Evolutionary conservation across 2,888 invertebrate species (phyloP), one percentile per base, ranked within the genome.

Genomic region (Standfussiana lucernea): DNA sequence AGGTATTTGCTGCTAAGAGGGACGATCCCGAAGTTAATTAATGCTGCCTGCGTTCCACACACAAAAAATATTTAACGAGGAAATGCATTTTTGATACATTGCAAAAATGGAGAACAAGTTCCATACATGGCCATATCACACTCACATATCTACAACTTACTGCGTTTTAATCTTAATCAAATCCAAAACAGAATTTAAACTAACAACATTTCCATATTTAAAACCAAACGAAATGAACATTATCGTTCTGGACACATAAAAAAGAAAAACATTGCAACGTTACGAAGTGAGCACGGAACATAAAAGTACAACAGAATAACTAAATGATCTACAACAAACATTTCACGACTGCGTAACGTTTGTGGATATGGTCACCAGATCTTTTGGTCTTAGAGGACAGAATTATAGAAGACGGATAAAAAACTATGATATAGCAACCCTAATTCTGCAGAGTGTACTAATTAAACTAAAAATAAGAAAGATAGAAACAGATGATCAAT

Each of bases 241-340:
- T 13, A 61, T 18, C 21, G 59, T 53, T 61, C 24, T 10, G 18
- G 45, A 75, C 68, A 50, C 13, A 42, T 18, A n/a, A 37, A 67
- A 75, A 69, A 69, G 1, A 53, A 76, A 79, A 67, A 67, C 35
- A 56, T 50, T 15, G 5, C 47, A 15, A 53, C 32, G 28, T 56
- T 53, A 47, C 45, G 24, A 59, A 78, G 47, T 53, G 40, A 76
- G 42, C 47, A 24, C 61, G 32, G 37, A 71, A 62, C 28, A 40
- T 24, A 62, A 65, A 76, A 61, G 40, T 68, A 79, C 35, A 80
- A 61, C 24, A 35, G n/a, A 67, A 71, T 72, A 83, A 79, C 56
- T 75, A 75, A 83, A 84, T 85, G 75, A 83, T 83, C 79, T 79
- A 73, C 82, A 86, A 81, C 80, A 85, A 79, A 66, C 61, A 78